Base-by-base conservation (phyloP, 1,140 invertebrate genomes). In the Dysdera silvatica region DNA sequence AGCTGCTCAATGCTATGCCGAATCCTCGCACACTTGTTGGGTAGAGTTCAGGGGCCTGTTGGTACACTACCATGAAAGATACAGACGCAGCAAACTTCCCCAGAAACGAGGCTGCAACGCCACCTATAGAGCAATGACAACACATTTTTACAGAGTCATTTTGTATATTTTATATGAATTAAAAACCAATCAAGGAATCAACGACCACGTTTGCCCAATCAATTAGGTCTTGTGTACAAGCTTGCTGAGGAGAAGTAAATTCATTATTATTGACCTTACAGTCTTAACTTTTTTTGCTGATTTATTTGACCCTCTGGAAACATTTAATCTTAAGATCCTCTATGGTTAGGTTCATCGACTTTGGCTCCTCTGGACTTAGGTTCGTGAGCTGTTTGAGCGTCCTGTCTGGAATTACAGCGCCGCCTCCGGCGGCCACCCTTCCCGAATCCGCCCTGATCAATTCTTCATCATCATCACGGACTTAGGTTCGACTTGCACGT, bases 21-120 rank as follows among this genome's bases (percentile, higher is more conserved):
- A 72, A 61, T 14, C 69, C 68, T 45, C 71, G 58, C 0, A 72
- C 67, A 6, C 68, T 67, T 28, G 71, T 72, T 1, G 71, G 71
- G 40, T 68, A 72, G 5, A 72, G 32, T 48, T 70, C 68, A 0
- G 68, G 59, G 26, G 53, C 57, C 26, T 68, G 67, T 33, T 68
- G 65, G 41, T 60, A 62, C 2, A 60, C 52, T 14, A 67, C 59
- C 62, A 66, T 67, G 32, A 57, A 67, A 28, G 56, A 40, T 14
- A 16, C 35, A 2, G 68, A 55, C 4, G 60, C 47, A 12, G 51
- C 62, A 26, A 62, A 65, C 37, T 69, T 69, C n/a, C 58, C 68
- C 14, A 69, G 26, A 56, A 67, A 51, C 2, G 62, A 61, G 20
- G 40, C 45, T 2, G 48, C 29, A 3, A 61, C 37, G 10, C 58